Evolutionary conservation across 1,140 invertebrate genomes (phyloP), one percentile per base, ranked within the genome.

Genomic region (Agrilus planipennis): DNA sequence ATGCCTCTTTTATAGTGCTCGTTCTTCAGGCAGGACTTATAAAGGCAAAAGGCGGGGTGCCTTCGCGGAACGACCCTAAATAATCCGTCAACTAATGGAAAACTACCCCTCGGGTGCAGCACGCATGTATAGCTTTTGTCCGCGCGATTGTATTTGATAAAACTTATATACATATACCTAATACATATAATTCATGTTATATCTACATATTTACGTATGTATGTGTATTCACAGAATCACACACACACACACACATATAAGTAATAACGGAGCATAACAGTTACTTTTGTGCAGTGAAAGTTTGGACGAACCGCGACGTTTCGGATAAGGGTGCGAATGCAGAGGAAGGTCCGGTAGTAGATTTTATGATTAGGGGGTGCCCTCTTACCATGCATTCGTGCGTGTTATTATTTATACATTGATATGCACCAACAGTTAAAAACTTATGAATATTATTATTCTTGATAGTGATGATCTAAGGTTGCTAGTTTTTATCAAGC

Each of bases 11-110:
- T 44, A 51, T 51, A 47, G 49, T 41, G 38, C 42, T 44, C 22
- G 10, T 39, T 29, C 37, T 16, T 18, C 37, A 23, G 31, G 34
- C 38, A 34, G 44, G 49, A 39, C 45, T 47, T 51, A 40, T 43
- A 41, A 52, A 47, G 35, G 43, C 46, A 46, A 55, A 39, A 49
- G 55, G 55, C 55, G 55, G 55, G 52, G 43, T 54, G 50, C 49
- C 50, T 55, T 53, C 42, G 34, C 46, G 53, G 55, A 55, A 57
- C 55, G 52, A 57, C 54, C 55, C 55, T 46, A 48, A 46, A 49
- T 55, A 57, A 55, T 55, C 54, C 53, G 44, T 32, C 48, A 48
- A 53, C 55, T 57, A 57, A 57, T 57, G 55, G 55, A 57, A 57
- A 55, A 52, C 53, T 52, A 47, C 44, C 52, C 54, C 53, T 52